Conservation (phyloP, 2,888 invertebrate species). For the Aspidiotus destructor region DNA sequence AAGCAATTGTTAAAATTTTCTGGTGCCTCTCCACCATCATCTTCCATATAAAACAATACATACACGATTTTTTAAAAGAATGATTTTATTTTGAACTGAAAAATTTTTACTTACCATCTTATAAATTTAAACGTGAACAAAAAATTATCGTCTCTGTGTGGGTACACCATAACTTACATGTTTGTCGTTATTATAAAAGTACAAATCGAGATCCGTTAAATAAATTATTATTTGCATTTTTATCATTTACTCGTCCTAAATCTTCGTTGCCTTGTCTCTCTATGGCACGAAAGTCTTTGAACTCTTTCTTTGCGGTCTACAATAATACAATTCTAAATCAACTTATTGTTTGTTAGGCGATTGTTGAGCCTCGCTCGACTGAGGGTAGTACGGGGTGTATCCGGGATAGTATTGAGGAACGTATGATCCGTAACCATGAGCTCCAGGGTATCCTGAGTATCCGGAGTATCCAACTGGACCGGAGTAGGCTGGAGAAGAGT, state of each 20-base stretch:
- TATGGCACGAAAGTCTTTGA: background rate
- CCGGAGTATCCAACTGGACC: conserved; percentile 6
- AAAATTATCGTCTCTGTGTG: no score
- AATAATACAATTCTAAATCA: no score
- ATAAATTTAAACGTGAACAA: no score
- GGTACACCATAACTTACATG: no score
- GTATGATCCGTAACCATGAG: conserved; percentile 1
- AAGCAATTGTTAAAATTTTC: no score
- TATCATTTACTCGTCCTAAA: no score
- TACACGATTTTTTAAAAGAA: no score
- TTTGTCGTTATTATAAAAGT: background rate
- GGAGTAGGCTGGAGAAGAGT: conserved; percentile 11
- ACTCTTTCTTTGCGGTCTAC: no score
- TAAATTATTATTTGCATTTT: background rate
- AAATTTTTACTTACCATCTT: no score
- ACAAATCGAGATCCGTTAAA: background rate
- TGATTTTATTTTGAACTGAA: no score
- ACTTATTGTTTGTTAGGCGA: conserved; percentile 13
- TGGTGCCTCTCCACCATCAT: no score
- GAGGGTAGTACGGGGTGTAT: conserved; percentile 11
- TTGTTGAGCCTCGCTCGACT: conserved; percentile 6
- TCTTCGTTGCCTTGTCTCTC: background rate
- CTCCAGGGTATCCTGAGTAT: background rate
- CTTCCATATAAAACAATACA: no score
- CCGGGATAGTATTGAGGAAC: conserved; percentile 17